Base-by-base conservation (phyloP, 2,797 vertebrate genomes). In the Anisognathus igniventris region DNA sequence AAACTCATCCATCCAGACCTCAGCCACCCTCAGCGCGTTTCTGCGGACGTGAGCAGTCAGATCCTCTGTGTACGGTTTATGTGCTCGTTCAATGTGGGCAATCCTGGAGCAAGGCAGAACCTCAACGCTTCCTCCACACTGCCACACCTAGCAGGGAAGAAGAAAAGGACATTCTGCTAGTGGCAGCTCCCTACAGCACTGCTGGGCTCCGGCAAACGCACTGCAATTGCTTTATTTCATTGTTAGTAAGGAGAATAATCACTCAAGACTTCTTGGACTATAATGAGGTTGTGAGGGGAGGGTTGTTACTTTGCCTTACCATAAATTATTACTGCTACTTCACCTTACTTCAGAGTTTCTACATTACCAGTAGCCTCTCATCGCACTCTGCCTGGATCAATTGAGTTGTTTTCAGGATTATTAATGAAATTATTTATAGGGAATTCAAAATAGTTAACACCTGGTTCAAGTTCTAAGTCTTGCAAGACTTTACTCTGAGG, bases 1-100 rank as follows among this genome's bases (percentile, higher is more conserved):
- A 89, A 99, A 99, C 95, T 99, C 99, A 44, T 99, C 99, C 99
- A 99, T 99, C 99, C 99, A 99, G 83, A 99, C 99, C 88, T 99
- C 99, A 2, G 99, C 99, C 72, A 99, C 98, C 82, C 99, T 97
- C 27, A 99, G 98, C 4, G 99, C 99, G 1, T 99, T 99, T 51
- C 99, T 98, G 27, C 99, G 98, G 68, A 99, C 98, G 1, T 99
- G 99, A 13, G 98, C 97, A 0, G 99, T 99, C 22, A 99, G 98
- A 83, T 99, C 99, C 74, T 99, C 99, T 0, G 99, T 99, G 98
- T 99, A 99, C 1, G 99, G 99, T 92, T 99, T 99, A 78, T 99
- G 99, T 19, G 99, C 99, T 3, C 99, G 98, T 88, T 99, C 99
- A 6, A 99, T 99, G 94, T 99, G 99, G 79, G 99, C 99, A 31